Conservation (phyloP, 2,797 vertebrate genomes). For the Etheostoma perlongum region DNA sequence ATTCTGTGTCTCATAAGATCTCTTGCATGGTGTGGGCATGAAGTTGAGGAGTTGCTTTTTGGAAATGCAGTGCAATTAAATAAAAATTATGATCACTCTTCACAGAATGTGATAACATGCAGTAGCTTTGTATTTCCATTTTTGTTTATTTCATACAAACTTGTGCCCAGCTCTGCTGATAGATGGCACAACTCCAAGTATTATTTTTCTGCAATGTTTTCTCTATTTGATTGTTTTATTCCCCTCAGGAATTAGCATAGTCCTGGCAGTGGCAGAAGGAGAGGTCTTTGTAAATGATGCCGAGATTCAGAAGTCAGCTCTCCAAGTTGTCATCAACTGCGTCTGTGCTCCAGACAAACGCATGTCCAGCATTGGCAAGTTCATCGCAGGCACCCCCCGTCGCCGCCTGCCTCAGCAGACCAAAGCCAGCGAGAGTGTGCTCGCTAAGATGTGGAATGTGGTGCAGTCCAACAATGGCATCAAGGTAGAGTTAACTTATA, state of each 20-base stretch:
- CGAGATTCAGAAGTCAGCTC: constrained; percentile 98
- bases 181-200: constrained; percentile 18
- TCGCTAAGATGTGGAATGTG: constrained; percentile 99
- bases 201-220: constrained; percentile 30
- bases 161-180: constrained; percentile 24
- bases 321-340: constrained; percentile 98
- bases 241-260: constrained; percentile 94
- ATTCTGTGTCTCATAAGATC: neutral
- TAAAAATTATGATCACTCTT: constrained; percentile 1
- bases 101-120: constrained; percentile 32
- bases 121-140: constrained; percentile 18
- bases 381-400: constrained; percentile 95
- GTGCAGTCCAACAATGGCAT: constrained; percentile 99
- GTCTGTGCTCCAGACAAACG: constrained; percentile 97
- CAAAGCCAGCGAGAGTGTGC: constrained; percentile 92
- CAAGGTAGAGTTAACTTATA: constrained; percentile 84
- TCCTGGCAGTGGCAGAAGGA: constrained; percentile 97
- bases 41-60: constrained; percentile 3
- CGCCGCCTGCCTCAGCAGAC: constrained; percentile 93
- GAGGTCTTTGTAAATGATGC: constrained; percentile 99
- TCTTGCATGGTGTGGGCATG: neutral
- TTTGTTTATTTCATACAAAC: constrained; percentile 36
- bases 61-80: constrained; percentile 11
- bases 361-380: constrained; percentile 97
- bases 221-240: constrained; percentile 13